Conservation (phyloP, 1,140 invertebrate genomes). For the Brachionus koreanus region DNA sequence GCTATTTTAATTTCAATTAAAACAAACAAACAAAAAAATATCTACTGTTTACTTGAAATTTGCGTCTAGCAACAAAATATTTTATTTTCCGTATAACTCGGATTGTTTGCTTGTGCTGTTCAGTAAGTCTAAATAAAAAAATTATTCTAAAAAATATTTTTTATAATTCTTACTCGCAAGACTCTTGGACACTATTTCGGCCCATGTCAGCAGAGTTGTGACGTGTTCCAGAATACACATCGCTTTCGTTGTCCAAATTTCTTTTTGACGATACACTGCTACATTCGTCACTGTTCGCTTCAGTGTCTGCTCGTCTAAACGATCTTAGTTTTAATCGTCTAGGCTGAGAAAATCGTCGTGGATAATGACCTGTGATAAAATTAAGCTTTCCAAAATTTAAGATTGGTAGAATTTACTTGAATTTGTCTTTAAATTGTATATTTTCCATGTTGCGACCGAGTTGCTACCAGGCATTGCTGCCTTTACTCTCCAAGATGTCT, state of each 20-base stretch:
- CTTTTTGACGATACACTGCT: slow-evolving; percentile 12
- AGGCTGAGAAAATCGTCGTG: neutral
- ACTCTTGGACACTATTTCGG: neutral
- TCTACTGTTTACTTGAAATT: slow-evolving; percentile 45
- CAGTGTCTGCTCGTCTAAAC: neutral
- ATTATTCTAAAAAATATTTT: neutral
- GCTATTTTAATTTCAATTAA: slow-evolving; percentile 48
- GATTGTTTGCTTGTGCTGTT: slow-evolving; percentile 47
- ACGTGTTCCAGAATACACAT: slow-evolving; percentile 1
- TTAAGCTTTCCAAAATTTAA: too few species aligned
- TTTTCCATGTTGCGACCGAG: slow-evolving; percentile 57
- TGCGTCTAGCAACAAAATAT: slow-evolving; percentile 45
- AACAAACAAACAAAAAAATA: neutral
- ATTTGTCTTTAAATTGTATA: slow-evolving; percentile 50
- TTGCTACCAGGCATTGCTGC: slow-evolving; percentile 61
- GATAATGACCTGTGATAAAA: neutral
- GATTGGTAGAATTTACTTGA: neutral
- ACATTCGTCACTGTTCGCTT: slow-evolving; percentile 2
- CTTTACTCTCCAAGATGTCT: slow-evolving; percentile 91
- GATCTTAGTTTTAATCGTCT: neutral
- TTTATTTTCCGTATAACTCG: slow-evolving; percentile 42
- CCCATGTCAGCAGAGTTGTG: neutral
- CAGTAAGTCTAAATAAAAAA: slow-evolving; percentile 51
- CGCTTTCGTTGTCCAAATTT: slow-evolving; percentile 32
- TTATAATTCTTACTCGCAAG: neutral